A percentile compares a stretch with the other conserved stretches of the same genome.
Evolutionary conservation across 2,113 vertebrate genomes (phyloP).

Genomic region (Nyctibius bracteatus): DNA sequence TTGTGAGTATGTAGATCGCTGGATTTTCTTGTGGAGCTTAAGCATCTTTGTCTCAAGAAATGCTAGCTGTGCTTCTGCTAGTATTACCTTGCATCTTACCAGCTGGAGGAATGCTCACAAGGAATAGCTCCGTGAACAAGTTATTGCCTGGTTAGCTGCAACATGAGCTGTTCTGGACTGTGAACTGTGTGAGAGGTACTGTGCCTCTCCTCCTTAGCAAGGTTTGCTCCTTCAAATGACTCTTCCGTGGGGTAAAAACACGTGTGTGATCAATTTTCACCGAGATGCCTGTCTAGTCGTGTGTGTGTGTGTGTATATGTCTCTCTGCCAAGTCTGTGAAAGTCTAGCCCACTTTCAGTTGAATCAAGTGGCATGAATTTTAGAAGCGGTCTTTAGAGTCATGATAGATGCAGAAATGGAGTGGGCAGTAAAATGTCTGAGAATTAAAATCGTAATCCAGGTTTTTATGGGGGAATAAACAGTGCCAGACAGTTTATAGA

Average conservation of each 20-base stretch:
- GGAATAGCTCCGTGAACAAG: background rate
- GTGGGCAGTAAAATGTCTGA: background rate
- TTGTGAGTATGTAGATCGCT: background rate
- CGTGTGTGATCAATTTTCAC: fast-evolving
- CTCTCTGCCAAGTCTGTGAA: background rate
- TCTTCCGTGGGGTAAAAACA: background rate
- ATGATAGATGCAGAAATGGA: background rate
- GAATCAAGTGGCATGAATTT: background rate
- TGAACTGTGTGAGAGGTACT: background rate
- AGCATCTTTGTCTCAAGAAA: background rate
- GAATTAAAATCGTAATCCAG: background rate
- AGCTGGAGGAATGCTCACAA: background rate
- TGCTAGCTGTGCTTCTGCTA: background rate
- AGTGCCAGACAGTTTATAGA: background rate
- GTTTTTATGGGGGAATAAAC: background rate
- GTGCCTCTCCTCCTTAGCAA: background rate
- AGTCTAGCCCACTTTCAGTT: background rate
- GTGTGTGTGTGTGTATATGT: background rate
- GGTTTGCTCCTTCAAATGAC: background rate
- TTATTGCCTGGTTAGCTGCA: background rate
- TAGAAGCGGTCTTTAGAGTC: background rate
- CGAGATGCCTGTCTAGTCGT: background rate
- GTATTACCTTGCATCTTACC: background rate
- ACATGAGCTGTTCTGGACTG: background rate
- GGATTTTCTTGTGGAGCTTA: background rate